Evolutionary conservation across 2,113 vertebrate genomes (phyloP).

Genomic region (Rhodinocichla rosea): DNA sequence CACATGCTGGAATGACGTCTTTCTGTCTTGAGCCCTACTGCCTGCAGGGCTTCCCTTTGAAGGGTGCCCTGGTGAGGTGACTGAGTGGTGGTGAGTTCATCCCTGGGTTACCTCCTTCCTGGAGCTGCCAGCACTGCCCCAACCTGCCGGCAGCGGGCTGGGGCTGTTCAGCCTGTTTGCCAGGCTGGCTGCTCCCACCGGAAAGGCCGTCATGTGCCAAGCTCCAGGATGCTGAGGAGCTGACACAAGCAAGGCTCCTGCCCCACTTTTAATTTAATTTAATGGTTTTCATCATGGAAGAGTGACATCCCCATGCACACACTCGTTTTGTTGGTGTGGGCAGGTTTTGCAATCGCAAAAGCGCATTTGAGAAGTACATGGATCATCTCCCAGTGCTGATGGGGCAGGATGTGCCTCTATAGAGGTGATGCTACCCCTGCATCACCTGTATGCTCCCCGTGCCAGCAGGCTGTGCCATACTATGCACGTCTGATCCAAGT

Average conservation of each 20-base stretch:
- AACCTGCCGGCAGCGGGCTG: rapidly evolving
- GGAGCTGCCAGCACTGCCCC: neutral
- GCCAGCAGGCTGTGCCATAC: neutral
- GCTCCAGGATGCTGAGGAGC: neutral
- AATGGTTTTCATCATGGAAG: neutral
- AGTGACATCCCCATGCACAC: neutral
- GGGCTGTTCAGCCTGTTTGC: constrained; percentile 6
- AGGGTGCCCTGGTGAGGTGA: neutral
- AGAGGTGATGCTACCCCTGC: neutral
- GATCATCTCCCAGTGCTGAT: neutral
- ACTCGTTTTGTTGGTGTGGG: neutral
- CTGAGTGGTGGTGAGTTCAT: constrained; percentile 25
- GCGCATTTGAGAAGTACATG: rapidly evolving
- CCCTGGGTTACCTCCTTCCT: neutral
- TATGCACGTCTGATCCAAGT: rapidly evolving
- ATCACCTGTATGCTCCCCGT: rapidly evolving
- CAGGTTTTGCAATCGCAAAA: rapidly evolving
- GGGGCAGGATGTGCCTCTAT: neutral
- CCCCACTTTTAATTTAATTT: neutral
- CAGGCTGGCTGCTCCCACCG: neutral
- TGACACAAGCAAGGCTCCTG: neutral
- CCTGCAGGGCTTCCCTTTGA: constrained; percentile 22
- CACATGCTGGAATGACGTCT: rapidly evolving
- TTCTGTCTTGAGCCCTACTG: neutral
- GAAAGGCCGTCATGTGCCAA: neutral